Conservation (phyloP, 2,888 invertebrate species). For the Fragum whitleyi region DNA sequence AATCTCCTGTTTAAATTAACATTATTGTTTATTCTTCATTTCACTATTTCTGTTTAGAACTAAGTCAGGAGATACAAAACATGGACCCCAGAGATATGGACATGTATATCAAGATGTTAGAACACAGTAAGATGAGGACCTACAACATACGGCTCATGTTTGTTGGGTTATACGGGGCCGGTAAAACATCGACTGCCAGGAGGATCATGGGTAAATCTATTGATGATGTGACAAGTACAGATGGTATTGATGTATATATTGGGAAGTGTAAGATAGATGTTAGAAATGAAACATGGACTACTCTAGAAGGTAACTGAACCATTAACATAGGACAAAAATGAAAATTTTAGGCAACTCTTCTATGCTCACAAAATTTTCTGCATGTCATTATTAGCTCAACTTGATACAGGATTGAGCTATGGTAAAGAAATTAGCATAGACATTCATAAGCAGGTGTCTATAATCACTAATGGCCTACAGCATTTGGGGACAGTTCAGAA, state of each 20-base stretch:
- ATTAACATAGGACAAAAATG: background rate
- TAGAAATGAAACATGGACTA: constrained; percentile 33
- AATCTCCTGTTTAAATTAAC: no score
- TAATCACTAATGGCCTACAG: no score
- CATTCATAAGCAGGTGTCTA: no score
- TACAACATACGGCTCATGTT: constrained; percentile 57
- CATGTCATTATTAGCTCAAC: no score
- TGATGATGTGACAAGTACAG: constrained; percentile 46
- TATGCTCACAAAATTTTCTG: no score
- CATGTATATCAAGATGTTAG: constrained; percentile 40
- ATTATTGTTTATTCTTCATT: no score
- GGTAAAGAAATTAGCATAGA: no score
- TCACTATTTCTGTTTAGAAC: background rate
- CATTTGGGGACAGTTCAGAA: no score
- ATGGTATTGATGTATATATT: constrained; percentile 58
- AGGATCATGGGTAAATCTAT: constrained; percentile 50
- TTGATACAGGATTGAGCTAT: no score
- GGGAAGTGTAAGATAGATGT: constrained; percentile 50
- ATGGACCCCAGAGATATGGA: constrained; percentile 42
- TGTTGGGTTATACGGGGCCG: constrained; percentile 53
- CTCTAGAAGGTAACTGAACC: constrained; percentile 38
- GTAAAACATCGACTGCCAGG: constrained; percentile 47
- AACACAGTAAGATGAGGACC: constrained; percentile 36
- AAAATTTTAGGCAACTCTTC: no score
- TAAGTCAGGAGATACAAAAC: constrained; percentile 39